A percentile compares a stretch with the other conserved stretches of the same genome.
These are phyloP conservation scores for Falco berigora DNA, from an alignment of 2,797 vertebrate genomes.

Conservation along the genomic window DNA sequence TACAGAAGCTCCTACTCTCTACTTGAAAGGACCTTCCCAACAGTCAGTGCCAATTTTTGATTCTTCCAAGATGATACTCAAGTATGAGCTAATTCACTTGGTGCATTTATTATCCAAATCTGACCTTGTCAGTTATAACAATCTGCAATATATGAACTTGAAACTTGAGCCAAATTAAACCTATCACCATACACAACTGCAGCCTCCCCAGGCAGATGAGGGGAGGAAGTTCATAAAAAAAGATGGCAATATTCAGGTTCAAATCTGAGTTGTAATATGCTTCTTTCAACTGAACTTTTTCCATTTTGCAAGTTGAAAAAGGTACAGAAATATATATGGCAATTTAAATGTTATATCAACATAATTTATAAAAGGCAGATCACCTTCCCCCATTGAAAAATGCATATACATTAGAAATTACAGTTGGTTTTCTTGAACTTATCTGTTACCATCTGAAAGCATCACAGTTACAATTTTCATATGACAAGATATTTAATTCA, in stretches of 20 bases:
- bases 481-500: not conserved
- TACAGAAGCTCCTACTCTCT: not conserved
- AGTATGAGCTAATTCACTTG: not conserved
- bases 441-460: not conserved
- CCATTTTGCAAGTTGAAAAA: not conserved
- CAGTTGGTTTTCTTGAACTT: not conserved
- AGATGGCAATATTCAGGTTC: not conserved
- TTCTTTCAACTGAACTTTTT: not conserved
- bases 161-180: not conserved
- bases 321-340: not conserved
- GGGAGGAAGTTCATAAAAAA: not conserved
- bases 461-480: not conserved
- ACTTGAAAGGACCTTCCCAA: not conserved
- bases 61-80: not conserved
- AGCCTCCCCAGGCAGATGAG: not conserved
- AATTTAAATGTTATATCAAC: not conserved
- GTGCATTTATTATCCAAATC: not conserved
- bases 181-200: not conserved
- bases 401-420: not conserved
- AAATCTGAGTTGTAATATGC: not conserved
- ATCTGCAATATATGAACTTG: not conserved
- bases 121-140: not conserved
- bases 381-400: not conserved
- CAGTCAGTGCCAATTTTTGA: not conserved
- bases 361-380: not conserved